Evolutionary conservation across 1,140 invertebrate genomes (phyloP).

Genomic region (Lutraria rhynchaena): DNA sequence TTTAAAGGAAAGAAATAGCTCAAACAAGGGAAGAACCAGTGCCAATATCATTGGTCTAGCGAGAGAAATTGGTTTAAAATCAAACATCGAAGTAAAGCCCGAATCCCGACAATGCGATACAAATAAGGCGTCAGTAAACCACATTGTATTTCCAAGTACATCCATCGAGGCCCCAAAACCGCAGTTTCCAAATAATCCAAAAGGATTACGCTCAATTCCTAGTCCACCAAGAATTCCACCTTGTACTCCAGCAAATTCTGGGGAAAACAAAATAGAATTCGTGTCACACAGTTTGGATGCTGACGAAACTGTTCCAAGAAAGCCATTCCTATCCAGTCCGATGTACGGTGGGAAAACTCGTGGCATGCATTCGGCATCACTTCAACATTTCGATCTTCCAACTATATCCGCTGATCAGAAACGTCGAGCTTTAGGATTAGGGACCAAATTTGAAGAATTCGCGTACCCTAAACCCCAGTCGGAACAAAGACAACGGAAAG

Average conservation of each 20-base stretch:
- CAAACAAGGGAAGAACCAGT: constrained; percentile 8
- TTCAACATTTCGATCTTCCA: constrained; percentile 38
- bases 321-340: constrained; percentile 37
- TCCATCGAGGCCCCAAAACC: neutral
- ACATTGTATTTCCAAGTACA: constrained; percentile 43
- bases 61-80: constrained; percentile 45
- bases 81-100: neutral
- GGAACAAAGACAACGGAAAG: constrained; percentile 40
- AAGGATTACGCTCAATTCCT: neutral
- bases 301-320: constrained; percentile 49
- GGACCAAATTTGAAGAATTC: constrained; percentile 45
- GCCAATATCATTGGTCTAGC: constrained; percentile 38
- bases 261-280: neutral
- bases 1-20: constrained; percentile 32
- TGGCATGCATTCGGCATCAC: constrained; percentile 3
- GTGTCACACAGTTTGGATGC: neutral
- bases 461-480: constrained; percentile 23
- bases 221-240: constrained; percentile 46
- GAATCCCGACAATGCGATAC: neutral
- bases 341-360: constrained; percentile 36
- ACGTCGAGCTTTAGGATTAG: constrained; percentile 14
- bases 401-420: constrained; percentile 47
- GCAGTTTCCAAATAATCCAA: neutral
- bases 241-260: constrained; percentile 3
- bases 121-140: neutral